Conservation (phyloP, 2,888 invertebrate genomes). For the Hofmannophila pseudospretella region DNA sequence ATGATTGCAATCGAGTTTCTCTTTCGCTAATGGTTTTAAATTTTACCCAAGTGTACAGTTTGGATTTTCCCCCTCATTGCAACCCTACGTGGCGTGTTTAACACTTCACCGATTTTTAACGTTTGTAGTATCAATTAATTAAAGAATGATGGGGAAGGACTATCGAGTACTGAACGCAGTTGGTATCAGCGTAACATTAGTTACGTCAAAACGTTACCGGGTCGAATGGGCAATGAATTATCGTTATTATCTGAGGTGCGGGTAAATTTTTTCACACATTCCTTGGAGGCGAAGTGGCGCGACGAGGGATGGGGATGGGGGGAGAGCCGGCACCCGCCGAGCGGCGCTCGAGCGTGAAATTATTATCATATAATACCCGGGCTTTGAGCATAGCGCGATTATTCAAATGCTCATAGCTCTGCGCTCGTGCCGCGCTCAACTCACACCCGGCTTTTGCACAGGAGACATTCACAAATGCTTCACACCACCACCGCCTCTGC, state of each 20-base stretch:
- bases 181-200: slow-evolving; percentile 40
- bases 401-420: slow-evolving; percentile 68
- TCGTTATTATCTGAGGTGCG: slow-evolving; percentile 30
- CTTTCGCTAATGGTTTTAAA: too few species aligned
- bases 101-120: slow-evolving; percentile 57
- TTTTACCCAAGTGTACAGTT: neutral
- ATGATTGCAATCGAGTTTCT: too few species aligned
- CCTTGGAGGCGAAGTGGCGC: slow-evolving; percentile 41
- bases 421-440: slow-evolving; percentile 17
- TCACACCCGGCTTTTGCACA: slow-evolving; percentile 14
- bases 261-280: slow-evolving; percentile 67
- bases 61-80: slow-evolving; percentile 15
- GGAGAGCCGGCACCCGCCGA: slow-evolving; percentile 32
- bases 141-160: slow-evolving; percentile 38
- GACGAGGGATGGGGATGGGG: slow-evolving; percentile 17
- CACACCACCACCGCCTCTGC: slow-evolving; percentile 35
- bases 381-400: slow-evolving; percentile 63
- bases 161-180: slow-evolving; percentile 32
- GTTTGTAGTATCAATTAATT: slow-evolving; percentile 65
- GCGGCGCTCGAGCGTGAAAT: slow-evolving; percentile 69
- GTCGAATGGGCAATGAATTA: slow-evolving; percentile 17
- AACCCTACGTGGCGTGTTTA: slow-evolving; percentile 38
- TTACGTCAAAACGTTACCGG: slow-evolving; percentile 23
- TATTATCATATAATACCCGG: slow-evolving; percentile 74
- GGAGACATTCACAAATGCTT: slow-evolving; percentile 23